phyloP scores from a whole-genome alignment of 92 coral and sea anemone species.

The Montipora capitata region DNA sequence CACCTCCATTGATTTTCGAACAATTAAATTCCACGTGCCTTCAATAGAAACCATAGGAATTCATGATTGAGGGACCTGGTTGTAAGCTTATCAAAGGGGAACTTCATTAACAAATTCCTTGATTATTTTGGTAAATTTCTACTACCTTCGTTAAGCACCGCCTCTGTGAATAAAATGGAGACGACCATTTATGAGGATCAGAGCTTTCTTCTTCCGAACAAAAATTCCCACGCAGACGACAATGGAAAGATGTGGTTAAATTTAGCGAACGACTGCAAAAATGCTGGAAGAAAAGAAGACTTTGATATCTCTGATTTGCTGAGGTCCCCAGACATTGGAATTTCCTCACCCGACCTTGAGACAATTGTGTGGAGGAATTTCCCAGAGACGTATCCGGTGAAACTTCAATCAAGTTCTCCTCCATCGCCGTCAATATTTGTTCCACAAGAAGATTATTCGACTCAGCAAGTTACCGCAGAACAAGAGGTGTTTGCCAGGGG shows the following conservation, averaged over 20 bases:
- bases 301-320: constrained; percentile 83
- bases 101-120: background rate
- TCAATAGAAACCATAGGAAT: constrained; percentile 32
- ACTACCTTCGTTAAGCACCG: constrained; percentile 4
- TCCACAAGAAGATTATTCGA: constrained; percentile 42
- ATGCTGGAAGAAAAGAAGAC: constrained; percentile 58
- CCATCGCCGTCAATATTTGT: constrained; percentile 32
- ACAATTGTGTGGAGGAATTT: constrained; percentile 79
- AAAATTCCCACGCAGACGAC: constrained; percentile 63
- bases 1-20: constrained; percentile 53
- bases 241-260: constrained; percentile 54
- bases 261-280: constrained; percentile 63
- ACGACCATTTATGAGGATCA: constrained; percentile 76
- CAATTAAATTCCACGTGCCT: constrained; percentile 67
- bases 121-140: background rate
- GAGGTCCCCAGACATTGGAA: constrained; percentile 87
- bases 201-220: constrained; percentile 64
- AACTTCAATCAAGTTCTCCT: constrained; percentile 12
- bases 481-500: constrained; percentile 92
- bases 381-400: constrained; percentile 44
- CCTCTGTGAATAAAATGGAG: constrained; percentile 54
- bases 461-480: constrained; percentile 78
- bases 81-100: background rate
- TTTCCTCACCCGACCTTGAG: constrained; percentile 88
- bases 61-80: constrained; percentile 22